Conservation (phyloP, 2,797 vertebrate genomes). For the Melanotaenia nigrans region DNA sequence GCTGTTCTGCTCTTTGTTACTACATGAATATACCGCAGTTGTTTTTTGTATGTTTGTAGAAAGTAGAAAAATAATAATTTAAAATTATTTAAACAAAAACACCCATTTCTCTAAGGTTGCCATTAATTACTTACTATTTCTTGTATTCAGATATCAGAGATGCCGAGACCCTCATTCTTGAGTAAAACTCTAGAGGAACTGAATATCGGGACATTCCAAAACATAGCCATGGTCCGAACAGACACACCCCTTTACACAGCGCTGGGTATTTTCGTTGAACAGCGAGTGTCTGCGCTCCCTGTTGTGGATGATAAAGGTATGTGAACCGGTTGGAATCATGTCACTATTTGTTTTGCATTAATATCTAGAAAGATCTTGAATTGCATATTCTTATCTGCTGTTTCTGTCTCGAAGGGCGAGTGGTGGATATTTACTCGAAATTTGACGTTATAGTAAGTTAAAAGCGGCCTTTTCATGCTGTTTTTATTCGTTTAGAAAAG, state of each 20-base stretch:
- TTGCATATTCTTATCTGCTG: constrained; percentile 7
- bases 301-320: constrained; percentile 95
- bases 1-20: background rate
- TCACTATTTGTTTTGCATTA: constrained; percentile 14
- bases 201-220: constrained; percentile 92
- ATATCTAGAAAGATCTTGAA: constrained; percentile 5
- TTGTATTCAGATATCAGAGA: constrained; percentile 90
- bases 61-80: background rate
- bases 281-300: constrained; percentile 94
- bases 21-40: background rate
- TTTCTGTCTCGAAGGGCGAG: constrained; percentile 84
- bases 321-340: constrained; percentile 27
- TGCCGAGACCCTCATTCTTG: constrained; percentile 94
- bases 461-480: background rate
- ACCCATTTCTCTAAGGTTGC: background rate
- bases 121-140: constrained; percentile 1
- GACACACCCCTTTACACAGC: constrained; percentile 95
- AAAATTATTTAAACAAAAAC: constrained; percentile 2
- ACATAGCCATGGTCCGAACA: constrained; percentile 92
- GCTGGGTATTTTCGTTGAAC: constrained; percentile 96
- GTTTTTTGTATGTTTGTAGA: background rate
- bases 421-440: constrained; percentile 98
- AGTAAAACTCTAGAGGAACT: constrained; percentile 88
- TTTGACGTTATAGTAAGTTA: constrained; percentile 98
- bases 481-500: background rate